phyloP scores from a whole-genome alignment of 2,113 vertebrate genomes.

The Coryphaenoides rupestris region DNA sequence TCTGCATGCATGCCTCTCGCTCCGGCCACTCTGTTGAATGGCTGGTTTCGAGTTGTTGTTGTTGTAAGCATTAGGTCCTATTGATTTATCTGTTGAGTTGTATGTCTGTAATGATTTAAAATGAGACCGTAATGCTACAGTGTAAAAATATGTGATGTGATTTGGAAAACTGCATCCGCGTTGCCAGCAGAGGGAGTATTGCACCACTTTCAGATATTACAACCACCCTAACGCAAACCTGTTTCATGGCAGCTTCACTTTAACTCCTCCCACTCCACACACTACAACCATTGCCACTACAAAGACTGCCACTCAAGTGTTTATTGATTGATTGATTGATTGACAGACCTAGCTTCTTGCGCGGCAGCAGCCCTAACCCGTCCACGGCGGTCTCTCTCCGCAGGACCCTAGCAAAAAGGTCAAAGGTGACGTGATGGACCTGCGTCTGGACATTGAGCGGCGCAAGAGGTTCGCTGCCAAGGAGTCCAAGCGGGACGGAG shows the following conservation, averaged over 20 bases:
- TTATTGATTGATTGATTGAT: too few species aligned
- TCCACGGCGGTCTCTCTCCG: conserved; percentile 16
- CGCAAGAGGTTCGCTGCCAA: conserved; percentile 89
- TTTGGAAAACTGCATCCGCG: background rate
- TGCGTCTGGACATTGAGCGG: conserved; percentile 94
- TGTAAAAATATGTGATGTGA: background rate
- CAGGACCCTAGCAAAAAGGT: conserved; percentile 88
- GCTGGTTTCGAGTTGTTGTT: background rate
- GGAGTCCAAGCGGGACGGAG: conserved; percentile 86
- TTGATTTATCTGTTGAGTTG: too few species aligned
- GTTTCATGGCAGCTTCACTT: too few species aligned
- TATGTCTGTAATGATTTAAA: background rate
- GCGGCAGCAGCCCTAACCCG: background rate
- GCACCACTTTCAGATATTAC: background rate
- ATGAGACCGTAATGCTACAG: background rate
- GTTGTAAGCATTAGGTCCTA: background rate
- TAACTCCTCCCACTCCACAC: too few species aligned
- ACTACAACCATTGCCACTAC: too few species aligned
- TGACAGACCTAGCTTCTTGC: too few species aligned
- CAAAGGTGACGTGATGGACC: conserved; percentile 91
- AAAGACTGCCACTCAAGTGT: too few species aligned
- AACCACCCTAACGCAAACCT: background rate
- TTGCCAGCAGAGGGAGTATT: conserved; percentile 31
- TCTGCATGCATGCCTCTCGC: conserved; percentile 67
- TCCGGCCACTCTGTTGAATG: conserved; percentile 18